Conservation (phyloP, 2,888 invertebrate species). For the Therioaphis trifolii region DNA sequence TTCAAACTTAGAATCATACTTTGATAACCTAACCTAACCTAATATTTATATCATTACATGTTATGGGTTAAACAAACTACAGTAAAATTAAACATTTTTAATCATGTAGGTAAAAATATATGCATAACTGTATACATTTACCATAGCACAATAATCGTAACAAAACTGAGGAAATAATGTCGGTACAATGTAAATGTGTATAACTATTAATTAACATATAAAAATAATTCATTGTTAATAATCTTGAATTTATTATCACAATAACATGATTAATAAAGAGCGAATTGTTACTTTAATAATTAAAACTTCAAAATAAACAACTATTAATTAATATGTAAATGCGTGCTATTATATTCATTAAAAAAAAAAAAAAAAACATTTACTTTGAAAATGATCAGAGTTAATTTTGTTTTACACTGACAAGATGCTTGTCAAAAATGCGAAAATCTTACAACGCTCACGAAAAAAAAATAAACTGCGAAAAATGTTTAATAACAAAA, state of each 20-base stretch:
- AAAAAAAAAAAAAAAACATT: neutral
- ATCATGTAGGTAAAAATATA: neutral
- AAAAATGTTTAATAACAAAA: no score
- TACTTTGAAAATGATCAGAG: neutral
- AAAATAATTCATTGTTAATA: neutral
- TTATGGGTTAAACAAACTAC: no score
- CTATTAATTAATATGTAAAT: neutral
- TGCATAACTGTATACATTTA: neutral
- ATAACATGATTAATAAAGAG: neutral
- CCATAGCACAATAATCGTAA: no score
- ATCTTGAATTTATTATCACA: neutral
- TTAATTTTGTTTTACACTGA: neutral
- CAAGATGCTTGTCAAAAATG: neutral
- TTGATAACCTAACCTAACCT: neutral
- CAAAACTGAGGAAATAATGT: neutral
- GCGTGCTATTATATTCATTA: neutral
- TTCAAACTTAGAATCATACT: neutral
- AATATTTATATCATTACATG: neutral
- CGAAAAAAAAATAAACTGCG: no score
- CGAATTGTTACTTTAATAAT: constrained; percentile 1
- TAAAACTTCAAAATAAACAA: neutral
- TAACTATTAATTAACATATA: neutral
- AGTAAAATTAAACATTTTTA: neutral
- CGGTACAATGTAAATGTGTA: neutral
- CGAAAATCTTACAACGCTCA: neutral